These are phyloP conservation scores for Halictus ligatus DNA, from an alignment of 2,888 invertebrate species.

Conservation along the genomic window DNA sequence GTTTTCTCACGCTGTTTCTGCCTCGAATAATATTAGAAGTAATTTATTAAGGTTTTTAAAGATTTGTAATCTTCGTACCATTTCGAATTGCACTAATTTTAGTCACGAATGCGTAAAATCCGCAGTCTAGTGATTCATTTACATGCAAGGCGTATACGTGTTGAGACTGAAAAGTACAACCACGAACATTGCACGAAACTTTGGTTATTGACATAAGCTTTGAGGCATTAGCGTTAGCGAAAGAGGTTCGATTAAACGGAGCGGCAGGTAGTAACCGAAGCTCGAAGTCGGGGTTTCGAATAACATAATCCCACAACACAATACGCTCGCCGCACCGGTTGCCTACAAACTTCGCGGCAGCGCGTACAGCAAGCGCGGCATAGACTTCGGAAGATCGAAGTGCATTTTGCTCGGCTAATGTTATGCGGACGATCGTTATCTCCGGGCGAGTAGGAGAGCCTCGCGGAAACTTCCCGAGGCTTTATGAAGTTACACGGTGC, in stretches of 20 bases:
- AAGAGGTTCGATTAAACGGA: not conserved
- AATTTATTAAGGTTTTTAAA: too few relatives aligned
- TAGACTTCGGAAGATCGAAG: not conserved
- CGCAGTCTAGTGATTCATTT: too few relatives aligned
- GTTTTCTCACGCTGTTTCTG: too few relatives aligned
- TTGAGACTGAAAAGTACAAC: too few relatives aligned
- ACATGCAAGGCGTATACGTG: too few relatives aligned
- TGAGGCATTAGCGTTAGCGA: not conserved
- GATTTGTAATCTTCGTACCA: too few relatives aligned
- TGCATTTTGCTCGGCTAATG: not conserved
- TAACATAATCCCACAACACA: not conserved
- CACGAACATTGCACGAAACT: too few relatives aligned
- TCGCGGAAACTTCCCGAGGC: conserved; percentile 19
- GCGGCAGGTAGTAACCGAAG: not conserved
- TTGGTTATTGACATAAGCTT: too few relatives aligned
- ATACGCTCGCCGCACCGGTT: not conserved
- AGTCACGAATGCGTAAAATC: too few relatives aligned
- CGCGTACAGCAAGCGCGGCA: not conserved
- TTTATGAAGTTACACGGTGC: conserved; percentile 13
- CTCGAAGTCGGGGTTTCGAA: not conserved
- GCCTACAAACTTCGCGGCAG: not conserved
- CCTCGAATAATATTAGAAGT: too few relatives aligned
- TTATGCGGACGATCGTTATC: conserved; percentile 15
- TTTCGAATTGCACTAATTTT: too few relatives aligned
- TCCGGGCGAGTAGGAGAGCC: not conserved